phyloP scores from a whole-genome alignment of 2,113 vertebrate species.

The Pitta sordida region DNA sequence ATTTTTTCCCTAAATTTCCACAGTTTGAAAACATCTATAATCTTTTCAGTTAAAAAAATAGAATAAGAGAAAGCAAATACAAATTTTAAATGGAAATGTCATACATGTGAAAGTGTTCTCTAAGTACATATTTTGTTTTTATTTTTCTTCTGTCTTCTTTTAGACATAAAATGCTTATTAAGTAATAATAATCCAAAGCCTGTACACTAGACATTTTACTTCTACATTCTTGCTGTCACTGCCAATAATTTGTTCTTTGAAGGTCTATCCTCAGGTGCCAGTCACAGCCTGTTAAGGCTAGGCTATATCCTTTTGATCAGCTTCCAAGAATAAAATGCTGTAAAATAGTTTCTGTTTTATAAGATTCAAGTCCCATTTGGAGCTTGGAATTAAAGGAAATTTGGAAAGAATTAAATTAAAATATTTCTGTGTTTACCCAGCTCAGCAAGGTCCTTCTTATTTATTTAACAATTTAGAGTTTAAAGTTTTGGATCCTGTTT shows the following conservation, averaged over 20 bases:
- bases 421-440: conserved; percentile 40
- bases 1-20: neutral
- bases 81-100: neutral
- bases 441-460: neutral
- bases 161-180: neutral
- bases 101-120: neutral
- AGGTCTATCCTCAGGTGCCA: conserved; percentile 1
- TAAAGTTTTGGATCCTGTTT: neutral
- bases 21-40: neutral
- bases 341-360: conserved; percentile 31
- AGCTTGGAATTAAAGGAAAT: conserved; percentile 20
- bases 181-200: neutral
- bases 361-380: conserved; percentile 28
- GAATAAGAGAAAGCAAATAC: neutral
- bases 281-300: neutral
- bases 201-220: neutral
- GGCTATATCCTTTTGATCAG: neutral
- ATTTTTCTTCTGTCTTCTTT: neutral
- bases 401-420: conserved; percentile 32
- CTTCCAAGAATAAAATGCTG: neutral
- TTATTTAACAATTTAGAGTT: neutral
- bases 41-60: neutral
- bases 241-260: conserved; percentile 25
- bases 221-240: neutral
- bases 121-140: neutral